Percentiles rank a stretch among this genome's conserved stretches.
These are phyloP conservation scores for Heterocephalus glaber DNA, from an alignment of 2,113 vertebrate genomes.

Conservation along the genomic window DNA sequence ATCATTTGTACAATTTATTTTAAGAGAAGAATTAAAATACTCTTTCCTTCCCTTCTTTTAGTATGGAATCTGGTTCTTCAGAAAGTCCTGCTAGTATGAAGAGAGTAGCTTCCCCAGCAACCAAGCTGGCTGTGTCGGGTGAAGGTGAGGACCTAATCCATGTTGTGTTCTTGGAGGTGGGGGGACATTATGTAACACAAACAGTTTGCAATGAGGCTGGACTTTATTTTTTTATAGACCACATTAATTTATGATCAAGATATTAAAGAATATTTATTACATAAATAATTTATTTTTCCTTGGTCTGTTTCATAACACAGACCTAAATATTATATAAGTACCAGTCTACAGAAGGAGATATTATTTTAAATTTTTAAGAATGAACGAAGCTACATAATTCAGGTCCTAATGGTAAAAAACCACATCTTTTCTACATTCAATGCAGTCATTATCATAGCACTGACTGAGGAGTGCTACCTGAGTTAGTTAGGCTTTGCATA, in stretches of 20 bases:
- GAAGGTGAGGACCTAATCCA: slow-evolving; percentile 89
- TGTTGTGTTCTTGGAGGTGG: not conserved
- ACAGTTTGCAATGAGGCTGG: not conserved
- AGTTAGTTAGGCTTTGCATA: not conserved
- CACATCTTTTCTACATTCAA: not conserved
- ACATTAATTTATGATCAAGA: not conserved
- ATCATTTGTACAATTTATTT: not conserved
- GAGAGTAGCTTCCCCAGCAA: slow-evolving; percentile 92
- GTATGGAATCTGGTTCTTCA: slow-evolving; percentile 92
- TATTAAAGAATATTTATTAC: not conserved
- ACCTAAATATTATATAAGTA: not conserved
- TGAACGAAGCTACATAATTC: not conserved
- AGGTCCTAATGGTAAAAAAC: not conserved
- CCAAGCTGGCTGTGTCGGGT: slow-evolving; percentile 89
- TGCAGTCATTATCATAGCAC: not conserved
- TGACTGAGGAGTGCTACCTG: not conserved
- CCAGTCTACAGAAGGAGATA: not conserved
- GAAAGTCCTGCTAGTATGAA: slow-evolving; percentile 95
- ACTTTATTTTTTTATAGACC: not conserved
- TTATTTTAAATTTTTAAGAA: not conserved
- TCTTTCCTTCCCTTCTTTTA: slow-evolving; percentile 79
- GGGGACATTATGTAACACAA: accelerated
- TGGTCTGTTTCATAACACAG: not conserved
- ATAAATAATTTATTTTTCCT: not conserved
- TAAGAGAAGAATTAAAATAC: slow-evolving; percentile 43